Base-by-base conservation (phyloP, 2,113 vertebrate species). In the Tauraco erythrolophus region DNA sequence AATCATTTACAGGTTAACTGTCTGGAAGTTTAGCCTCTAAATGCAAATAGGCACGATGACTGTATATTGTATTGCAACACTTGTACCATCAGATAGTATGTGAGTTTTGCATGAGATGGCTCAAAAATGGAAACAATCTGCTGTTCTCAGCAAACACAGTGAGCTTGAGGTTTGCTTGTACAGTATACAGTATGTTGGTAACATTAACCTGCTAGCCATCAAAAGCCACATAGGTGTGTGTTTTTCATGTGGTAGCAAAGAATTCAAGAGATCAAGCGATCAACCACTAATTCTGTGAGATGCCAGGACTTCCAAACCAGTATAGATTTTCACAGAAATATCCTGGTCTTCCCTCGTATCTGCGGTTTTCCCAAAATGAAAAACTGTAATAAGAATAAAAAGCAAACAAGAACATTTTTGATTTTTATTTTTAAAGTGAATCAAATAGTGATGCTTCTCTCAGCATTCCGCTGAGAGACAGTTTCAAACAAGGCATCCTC, bases 41-140 rank as follows among this genome's bases (percentile, higher is more conserved):
- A 48, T 84, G 64, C 53, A 93, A 92, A 80, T 37, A 76, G 5
- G 6, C 85, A 85, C 1, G 24, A 95, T 91, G 92, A 94, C 92
- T 97, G 72, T 66, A 39, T 86, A 74, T 88, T 96, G 97, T 97
- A 97, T 97, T 97, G 97, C 97, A 98, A 98, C 97, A 97, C 94
- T 98, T 97, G 97, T 92, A 97, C 97, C 57, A 83, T 84, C 84
- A 91, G 78, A 83, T n/a, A 94, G 71, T 90, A 91, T 81, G 79
- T 62, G 88, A 89, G 60, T 78, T 93, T 92, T 90, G 97, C 97
- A 95, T 97, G 97, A 92, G 96, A 97, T 98, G 97, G 89, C 92
- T 95, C 97, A 94, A 87, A 91, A 96, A 97, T 90, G 97, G 93
- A 92, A 80, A 97, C 84, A 22, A 92, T 92, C 92, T 94, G 91